Evolutionary conservation across 2,113 vertebrate species (phyloP), one percentile per base, ranked within the genome.

Genomic region (Mesitornis unicolor): DNA sequence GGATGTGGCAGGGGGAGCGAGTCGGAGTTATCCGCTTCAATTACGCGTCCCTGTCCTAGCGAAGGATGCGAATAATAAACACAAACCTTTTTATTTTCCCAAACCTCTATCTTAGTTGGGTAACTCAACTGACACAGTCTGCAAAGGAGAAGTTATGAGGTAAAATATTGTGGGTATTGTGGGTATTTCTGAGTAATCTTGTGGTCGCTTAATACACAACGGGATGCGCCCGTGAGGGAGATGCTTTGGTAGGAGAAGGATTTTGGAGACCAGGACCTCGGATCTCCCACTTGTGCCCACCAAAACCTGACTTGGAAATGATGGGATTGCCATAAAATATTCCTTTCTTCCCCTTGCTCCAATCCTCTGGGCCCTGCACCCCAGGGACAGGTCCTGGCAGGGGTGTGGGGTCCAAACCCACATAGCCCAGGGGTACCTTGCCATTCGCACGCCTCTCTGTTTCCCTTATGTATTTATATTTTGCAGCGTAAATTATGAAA

Each of bases 391-490:
- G 42, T 16, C 17, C 4, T 5, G 2, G 0, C 4, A 1, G 42
- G 59, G 21, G 8, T 0, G 11, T 1, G 17, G 8, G 63, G 29
- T 3, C 13, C 31, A 5, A 33, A 33, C 0, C 20, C 17, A 2
- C n/a, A n/a, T n/a, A n/a, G n/a, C 16, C 38, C 2, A 0, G 64
- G 18, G 0, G 1, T 3, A 29, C 2, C 47, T 21, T 6, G 0
- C 43, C 2, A 0, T 0, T 19, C 19, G 2, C 19, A 1, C 0
- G 35, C 43, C 16, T 6, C 0, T 1, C 31, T 20, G 24, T 35
- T 48, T 14, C 85, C 7, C 0, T 3, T 3, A 1, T 4, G 8
- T 2, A 0, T 6, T 8, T 2, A 5, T 21, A 2, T 0, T n/a
- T n/a, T n/a, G n/a, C n/a, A 31, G 84, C 67, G 16, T 4, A 5